These are phyloP conservation scores for Phrynocephalus versicolor DNA, from an alignment of 2,113 vertebrate species.

Conservation along the genomic window DNA sequence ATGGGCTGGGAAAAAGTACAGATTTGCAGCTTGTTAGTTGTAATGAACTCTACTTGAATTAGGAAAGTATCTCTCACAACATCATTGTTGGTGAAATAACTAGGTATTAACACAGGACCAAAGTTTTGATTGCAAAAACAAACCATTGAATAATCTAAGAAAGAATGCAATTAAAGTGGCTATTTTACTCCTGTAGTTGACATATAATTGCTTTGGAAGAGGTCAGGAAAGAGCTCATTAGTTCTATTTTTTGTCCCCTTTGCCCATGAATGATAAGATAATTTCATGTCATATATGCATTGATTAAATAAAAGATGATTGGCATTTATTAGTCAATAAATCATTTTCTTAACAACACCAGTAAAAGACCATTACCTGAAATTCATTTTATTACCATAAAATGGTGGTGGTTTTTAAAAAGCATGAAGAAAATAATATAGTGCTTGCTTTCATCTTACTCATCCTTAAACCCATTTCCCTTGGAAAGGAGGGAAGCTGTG, in stretches of 20 bases:
- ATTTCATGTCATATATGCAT: background rate
- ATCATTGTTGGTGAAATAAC: background rate
- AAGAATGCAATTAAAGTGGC: background rate
- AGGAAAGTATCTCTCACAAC: background rate
- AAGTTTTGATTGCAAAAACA: background rate
- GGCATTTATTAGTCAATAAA: slow-evolving; percentile 27
- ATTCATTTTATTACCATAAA: background rate
- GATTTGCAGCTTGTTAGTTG: background rate
- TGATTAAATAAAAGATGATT: slow-evolving; percentile 32
- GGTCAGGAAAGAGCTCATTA: slow-evolving; percentile 19
- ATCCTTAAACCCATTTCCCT: background rate
- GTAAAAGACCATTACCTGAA: background rate
- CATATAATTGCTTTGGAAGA: background rate
- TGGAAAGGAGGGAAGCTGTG: slow-evolving; percentile 21
- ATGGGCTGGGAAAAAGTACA: background rate
- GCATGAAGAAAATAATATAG: background rate
- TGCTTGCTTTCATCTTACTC: background rate
- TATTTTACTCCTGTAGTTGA: slow-evolving; percentile 5
- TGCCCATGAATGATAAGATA: background rate
- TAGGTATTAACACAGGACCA: background rate
- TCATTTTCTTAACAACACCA: slow-evolving; percentile 19
- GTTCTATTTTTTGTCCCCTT: background rate
- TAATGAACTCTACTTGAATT: slow-evolving; percentile 3
- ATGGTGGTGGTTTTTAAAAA: too few relatives aligned
- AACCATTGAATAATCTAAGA: background rate